Evolutionary conservation across 2,797 vertebrate genomes (phyloP).

Genomic region (Myotis myotis): DNA sequence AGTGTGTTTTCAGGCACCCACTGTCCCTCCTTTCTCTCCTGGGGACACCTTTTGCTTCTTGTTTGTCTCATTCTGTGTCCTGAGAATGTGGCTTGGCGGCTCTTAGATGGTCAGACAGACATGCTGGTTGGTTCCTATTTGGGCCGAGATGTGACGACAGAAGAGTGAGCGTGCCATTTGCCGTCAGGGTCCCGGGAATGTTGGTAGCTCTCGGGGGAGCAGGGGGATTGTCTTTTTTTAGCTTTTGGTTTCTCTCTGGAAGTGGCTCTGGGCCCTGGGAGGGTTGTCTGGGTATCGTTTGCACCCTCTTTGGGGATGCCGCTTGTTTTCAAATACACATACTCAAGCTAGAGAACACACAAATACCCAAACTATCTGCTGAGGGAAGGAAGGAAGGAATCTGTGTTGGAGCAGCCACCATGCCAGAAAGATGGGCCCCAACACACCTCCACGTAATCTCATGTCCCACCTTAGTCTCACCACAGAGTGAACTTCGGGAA

Average conservation of each 20-base stretch:
- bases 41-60: not conserved
- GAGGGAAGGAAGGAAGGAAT: not conserved
- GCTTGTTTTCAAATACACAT: not conserved
- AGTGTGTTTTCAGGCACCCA: not conserved
- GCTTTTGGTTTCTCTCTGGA: not conserved
- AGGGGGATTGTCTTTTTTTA: not conserved
- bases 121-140: not conserved
- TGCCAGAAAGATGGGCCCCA: not conserved
- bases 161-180: not conserved
- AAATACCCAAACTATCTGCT: not conserved
- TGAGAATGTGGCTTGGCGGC: not conserved
- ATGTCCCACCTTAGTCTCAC: not conserved
- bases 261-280: not conserved
- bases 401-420: rapidly evolving
- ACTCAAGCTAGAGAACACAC: not conserved
- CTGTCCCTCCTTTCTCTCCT: not conserved
- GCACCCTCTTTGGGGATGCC: not conserved
- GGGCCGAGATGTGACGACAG: not conserved
- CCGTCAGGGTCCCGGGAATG: not conserved
- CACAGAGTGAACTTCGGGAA: not conserved
- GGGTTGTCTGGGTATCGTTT: not conserved
- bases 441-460: not conserved
- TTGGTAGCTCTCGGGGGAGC: not conserved
- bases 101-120: not conserved
- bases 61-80: not conserved